These are phyloP conservation scores for Thyatira batis DNA, from an alignment of 2,888 invertebrate genomes.

Conservation along the genomic window DNA sequence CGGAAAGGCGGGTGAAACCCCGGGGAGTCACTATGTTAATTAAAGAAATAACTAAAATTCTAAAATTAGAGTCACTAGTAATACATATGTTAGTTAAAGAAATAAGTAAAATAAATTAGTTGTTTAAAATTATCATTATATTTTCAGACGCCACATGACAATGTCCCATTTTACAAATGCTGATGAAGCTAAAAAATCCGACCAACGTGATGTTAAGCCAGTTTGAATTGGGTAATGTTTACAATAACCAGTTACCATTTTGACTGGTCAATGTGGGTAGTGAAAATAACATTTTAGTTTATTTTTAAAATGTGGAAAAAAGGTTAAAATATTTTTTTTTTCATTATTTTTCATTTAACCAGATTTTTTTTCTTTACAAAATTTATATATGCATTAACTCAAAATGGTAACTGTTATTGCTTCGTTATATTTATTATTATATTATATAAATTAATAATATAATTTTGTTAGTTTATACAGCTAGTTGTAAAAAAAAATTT, in stretches of 20 bases:
- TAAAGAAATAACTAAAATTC: no score
- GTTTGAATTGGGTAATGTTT: slow-evolving; percentile 12
- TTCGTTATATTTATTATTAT: neutral
- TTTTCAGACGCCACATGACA: slow-evolving; percentile 63
- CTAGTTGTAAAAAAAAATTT: neutral
- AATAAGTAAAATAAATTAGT: no score
- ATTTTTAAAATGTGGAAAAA: no score
- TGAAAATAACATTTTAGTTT: neutral
- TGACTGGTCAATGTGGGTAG: slow-evolving; percentile 9
- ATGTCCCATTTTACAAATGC: slow-evolving; percentile 50
- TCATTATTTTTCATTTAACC: neutral
- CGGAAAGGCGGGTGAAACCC: no score
- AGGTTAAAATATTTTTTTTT: no score
- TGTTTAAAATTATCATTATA: slow-evolving; percentile 4
- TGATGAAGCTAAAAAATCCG: slow-evolving; percentile 29
- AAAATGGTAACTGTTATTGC: neutral
- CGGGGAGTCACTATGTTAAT: no score
- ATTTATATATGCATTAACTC: neutral
- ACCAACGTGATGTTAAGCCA: slow-evolving; percentile 28
- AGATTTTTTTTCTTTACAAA: neutral
- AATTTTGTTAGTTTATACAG: neutral
- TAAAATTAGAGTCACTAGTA: no score
- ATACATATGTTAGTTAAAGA: no score
- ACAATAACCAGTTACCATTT: slow-evolving; percentile 21
- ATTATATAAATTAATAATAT: neutral